Evolutionary conservation across 1,140 invertebrate genomes (phyloP).

Genomic region (Batillaria attramentaria): DNA sequence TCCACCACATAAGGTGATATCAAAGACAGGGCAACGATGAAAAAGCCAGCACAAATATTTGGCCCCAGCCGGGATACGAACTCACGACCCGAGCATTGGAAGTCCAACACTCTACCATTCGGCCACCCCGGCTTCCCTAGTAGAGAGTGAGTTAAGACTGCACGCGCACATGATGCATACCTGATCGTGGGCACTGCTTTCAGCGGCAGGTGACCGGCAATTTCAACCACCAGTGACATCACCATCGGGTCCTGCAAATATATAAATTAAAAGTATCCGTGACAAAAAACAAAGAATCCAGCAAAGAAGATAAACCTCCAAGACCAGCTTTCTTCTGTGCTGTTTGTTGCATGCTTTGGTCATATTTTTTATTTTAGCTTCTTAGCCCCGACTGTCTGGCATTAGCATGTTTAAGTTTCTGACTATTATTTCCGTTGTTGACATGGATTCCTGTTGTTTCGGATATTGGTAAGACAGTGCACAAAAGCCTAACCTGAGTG

Average conservation of each 20-base stretch:
- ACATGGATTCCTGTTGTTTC: background rate
- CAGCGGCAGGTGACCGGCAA: slow-evolving; percentile 52
- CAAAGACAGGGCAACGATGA: too few relatives aligned
- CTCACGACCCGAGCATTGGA: too few relatives aligned
- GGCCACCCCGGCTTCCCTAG: background rate
- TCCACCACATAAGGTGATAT: too few relatives aligned
- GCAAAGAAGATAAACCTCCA: too few relatives aligned
- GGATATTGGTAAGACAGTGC: background rate
- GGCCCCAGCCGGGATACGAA: too few relatives aligned
- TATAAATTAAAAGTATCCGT: background rate
- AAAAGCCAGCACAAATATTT: too few relatives aligned
- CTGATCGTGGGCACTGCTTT: slow-evolving; percentile 50
- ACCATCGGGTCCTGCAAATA: slow-evolving; percentile 47
- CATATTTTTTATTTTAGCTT: too few relatives aligned
- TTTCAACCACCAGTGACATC: slow-evolving; percentile 44
- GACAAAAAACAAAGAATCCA: background rate
- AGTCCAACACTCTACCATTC: too few relatives aligned
- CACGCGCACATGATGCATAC: slow-evolving; percentile 1
- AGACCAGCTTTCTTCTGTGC: background rate
- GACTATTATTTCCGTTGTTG: background rate
- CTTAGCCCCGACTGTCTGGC: too few relatives aligned
- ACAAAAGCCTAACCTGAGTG: slow-evolving; percentile 46
- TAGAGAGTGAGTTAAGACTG: background rate
- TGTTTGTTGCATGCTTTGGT: background rate
- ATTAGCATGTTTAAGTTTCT: background rate